phyloP scores from a whole-genome alignment of 2,888 invertebrate genomes.

The Megamerina dolium region DNA sequence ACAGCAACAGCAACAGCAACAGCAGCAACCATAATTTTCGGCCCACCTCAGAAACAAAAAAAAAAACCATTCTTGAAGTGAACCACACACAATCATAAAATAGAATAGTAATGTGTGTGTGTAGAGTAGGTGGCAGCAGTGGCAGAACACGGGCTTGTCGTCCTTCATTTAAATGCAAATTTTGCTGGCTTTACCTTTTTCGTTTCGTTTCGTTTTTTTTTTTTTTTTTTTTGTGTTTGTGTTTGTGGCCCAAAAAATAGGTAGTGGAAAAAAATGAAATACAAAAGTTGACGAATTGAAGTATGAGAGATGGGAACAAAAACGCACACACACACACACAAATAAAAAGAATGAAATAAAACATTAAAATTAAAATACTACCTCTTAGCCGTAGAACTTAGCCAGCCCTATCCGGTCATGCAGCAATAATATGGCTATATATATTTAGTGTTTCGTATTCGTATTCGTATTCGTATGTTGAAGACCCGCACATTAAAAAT shows the following conservation, averaged over 20 bases:
- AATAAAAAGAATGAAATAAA: slow-evolving; percentile 17
- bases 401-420: not conserved
- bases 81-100: slow-evolving; percentile 14
- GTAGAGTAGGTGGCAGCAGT: not conserved
- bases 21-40: too few relatives aligned
- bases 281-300: slow-evolving; percentile 31
- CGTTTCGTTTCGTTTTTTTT: too few relatives aligned
- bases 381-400: not conserved
- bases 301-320: too few relatives aligned
- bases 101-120: slow-evolving; percentile 11
- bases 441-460: slow-evolving; percentile 9
- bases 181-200: slow-evolving; percentile 34
- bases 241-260: too few relatives aligned
- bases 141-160: not conserved
- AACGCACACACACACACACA: slow-evolving; percentile 35
- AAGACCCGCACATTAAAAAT: not conserved
- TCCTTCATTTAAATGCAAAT: slow-evolving; percentile 47
- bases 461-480: too few relatives aligned
- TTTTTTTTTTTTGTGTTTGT: too few relatives aligned
- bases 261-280: slow-evolving; percentile 3
- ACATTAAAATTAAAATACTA: slow-evolving; percentile 24
- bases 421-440: too few relatives aligned
- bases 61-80: too few relatives aligned
- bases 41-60: too few relatives aligned
- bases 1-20: too few relatives aligned